Conservation (phyloP, 2,113 vertebrate genomes). For the Rhadina sibilatrix region DNA sequence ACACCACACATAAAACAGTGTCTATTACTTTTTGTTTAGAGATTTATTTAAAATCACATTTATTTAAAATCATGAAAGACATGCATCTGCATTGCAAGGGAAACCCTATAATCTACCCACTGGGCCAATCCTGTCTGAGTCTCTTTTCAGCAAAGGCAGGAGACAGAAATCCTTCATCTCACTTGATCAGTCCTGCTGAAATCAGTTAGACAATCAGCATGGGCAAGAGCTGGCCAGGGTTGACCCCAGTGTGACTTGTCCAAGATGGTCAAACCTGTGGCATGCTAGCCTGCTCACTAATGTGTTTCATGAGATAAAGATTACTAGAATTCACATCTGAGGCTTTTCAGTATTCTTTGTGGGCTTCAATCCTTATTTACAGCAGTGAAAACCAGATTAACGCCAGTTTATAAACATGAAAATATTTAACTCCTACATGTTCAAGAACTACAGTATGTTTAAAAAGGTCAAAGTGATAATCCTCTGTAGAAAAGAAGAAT, state of each 20-base stretch:
- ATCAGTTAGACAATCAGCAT: neutral
- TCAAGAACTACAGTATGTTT: constrained; percentile 67
- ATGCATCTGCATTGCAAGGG: fast-evolving
- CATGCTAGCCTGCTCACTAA: neutral
- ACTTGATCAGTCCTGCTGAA: neutral
- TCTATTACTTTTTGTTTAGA: neutral
- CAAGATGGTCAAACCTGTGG: neutral
- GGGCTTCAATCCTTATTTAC: neutral
- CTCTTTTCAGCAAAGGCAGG: neutral
- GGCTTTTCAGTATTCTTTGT: constrained; percentile 71
- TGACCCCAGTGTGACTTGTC: neutral
- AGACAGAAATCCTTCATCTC: neutral
- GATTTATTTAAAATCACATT: too few relatives aligned
- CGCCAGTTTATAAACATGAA: neutral
- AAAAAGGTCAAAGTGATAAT: constrained; percentile 78
- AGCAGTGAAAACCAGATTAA: neutral
- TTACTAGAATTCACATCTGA: constrained; percentile 53
- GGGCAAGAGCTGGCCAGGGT: neutral
- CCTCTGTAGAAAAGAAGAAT: constrained; percentile 68
- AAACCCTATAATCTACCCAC: neutral
- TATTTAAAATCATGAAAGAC: neutral
- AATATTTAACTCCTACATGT: constrained; percentile 72
- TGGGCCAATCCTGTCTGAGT: neutral
- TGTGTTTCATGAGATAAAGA: neutral
- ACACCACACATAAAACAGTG: neutral